Evolutionary conservation across 2,888 invertebrate genomes (phyloP).

Genomic region (Pasiphila rectangulata): DNA sequence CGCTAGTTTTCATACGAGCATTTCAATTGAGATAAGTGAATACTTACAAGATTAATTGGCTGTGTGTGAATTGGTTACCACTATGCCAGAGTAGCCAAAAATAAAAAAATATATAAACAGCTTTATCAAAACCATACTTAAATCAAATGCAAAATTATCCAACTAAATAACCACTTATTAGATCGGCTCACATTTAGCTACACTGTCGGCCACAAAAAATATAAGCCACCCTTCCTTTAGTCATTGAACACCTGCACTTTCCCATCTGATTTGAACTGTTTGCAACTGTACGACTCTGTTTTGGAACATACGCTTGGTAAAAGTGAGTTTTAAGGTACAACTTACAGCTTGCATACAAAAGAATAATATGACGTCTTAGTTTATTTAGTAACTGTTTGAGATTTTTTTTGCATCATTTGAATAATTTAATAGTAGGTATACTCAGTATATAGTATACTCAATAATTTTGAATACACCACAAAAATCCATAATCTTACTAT

Average conservation of each 20-base stretch:
- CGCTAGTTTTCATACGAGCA: too few species aligned
- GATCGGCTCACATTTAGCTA: constrained; percentile 68
- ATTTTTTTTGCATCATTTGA: too few species aligned
- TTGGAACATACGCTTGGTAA: constrained; percentile 2
- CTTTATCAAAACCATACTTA: constrained; percentile 40
- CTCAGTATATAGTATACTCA: too few species aligned
- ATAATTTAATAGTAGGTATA: too few species aligned
- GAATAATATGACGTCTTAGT: too few species aligned
- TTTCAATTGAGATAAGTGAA: too few species aligned
- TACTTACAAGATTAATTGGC: too few species aligned
- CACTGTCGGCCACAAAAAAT: constrained; percentile 61
- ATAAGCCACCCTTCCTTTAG: constrained; percentile 57
- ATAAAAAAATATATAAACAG: constrained; percentile 36
- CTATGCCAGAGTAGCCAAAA: constrained; percentile 2
- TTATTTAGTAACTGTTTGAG: too few species aligned
- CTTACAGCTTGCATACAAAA: too few species aligned
- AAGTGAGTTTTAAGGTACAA: not conserved
- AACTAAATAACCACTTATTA: constrained; percentile 71
- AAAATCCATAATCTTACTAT: too few species aligned
- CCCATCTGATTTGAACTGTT: constrained; percentile 66
- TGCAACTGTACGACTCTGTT: constrained; percentile 33
- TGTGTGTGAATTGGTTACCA: too few species aligned
- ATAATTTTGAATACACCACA: too few species aligned
- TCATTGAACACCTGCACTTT: constrained; percentile 69
- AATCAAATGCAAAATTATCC: constrained; percentile 53